Evolutionary conservation across 2,797 vertebrate genomes (phyloP), one percentile per base, ranked within the genome.

Genomic region (Alectoris magna): DNA sequence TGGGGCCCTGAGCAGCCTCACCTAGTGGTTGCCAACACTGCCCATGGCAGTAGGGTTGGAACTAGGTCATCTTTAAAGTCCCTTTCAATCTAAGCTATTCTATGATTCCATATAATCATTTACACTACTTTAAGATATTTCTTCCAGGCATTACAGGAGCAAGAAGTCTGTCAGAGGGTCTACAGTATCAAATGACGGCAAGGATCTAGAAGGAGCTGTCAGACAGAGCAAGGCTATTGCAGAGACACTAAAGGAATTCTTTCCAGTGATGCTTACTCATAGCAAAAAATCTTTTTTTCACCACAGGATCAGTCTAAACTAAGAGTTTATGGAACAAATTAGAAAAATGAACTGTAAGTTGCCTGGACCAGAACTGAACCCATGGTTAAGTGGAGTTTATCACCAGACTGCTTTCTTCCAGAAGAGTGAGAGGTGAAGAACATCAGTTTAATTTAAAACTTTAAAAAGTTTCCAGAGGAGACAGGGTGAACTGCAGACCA

Each of bases 81-180:
- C 51, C 14, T 53, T 53, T 14, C 27, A 53, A 27, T 27, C 26
- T 26, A 53, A 29, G 14, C 26, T 27, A 53, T 53, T 53, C 51
- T 51, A 53, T 53, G 51, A 53, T 53, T 29, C 51, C n/a, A 63
- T 27, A 21, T 89, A 44, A 53, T 82, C 24, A 58, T 72, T 87
- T 86, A 72, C 63, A 79, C 41, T 41, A 81, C 46, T 95, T 82
- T 43, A 90, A 78, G 29, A 19, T 41, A 82, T n/a, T 86, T 90
- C 31, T 41, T 60, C 39, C n/a, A 94, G 69, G 49, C 15, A 58
- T 38, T 79, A 74, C 21, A 87, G 67, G 66, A 92, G 29, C 15
- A 88, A 77, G 76, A 88, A 71, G 39, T 11, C 36, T 64, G 39
- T 31, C 48, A 63, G 46, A 68, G 43, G 63, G 14, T 36, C 66